phyloP scores from a whole-genome alignment of 2,888 invertebrate genomes.

The Apamea anceps region DNA sequence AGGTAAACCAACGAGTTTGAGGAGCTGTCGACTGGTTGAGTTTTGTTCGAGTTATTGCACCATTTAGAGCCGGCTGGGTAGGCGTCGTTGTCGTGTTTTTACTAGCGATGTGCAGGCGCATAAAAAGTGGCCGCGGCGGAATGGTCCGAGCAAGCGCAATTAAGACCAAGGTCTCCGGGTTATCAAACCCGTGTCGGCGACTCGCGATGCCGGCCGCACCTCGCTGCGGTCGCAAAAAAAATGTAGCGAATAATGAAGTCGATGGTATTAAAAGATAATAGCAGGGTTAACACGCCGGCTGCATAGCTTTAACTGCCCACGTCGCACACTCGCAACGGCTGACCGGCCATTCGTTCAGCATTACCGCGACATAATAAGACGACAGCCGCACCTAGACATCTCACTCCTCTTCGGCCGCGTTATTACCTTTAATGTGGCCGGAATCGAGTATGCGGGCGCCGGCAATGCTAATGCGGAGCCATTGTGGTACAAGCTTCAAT shows the following conservation, averaged over 20 bases:
- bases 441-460: conserved; percentile 56
- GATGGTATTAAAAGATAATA: conserved; percentile 90
- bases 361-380: conserved; percentile 67
- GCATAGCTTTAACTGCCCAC: conserved; percentile 79
- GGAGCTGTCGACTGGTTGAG: conserved; percentile 75
- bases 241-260: conserved; percentile 88
- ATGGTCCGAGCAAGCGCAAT: conserved; percentile 89
- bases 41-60: conserved; percentile 79
- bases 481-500: conserved; percentile 45
- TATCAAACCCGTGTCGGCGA: conserved; percentile 89
- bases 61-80: conserved; percentile 83
- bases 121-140: conserved; percentile 89
- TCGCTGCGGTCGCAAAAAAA: conserved; percentile 87
- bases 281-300: conserved; percentile 84
- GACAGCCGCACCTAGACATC: conserved; percentile 61
- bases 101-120: conserved; percentile 90
- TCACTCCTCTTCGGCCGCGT: conserved; percentile 57
- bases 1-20: conserved; percentile 79
- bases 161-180: conserved; percentile 91
- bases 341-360: conserved; percentile 70
- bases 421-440: conserved; percentile 54
- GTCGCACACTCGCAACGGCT: conserved; percentile 64
- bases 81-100: conserved; percentile 85
- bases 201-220: conserved; percentile 84
- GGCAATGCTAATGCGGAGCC: conserved; percentile 48